A percentile compares a stretch with the other conserved stretches of the same genome.
Conservation (phyloP, 23 tunicate species). For the Ascidia mentula region DNA sequence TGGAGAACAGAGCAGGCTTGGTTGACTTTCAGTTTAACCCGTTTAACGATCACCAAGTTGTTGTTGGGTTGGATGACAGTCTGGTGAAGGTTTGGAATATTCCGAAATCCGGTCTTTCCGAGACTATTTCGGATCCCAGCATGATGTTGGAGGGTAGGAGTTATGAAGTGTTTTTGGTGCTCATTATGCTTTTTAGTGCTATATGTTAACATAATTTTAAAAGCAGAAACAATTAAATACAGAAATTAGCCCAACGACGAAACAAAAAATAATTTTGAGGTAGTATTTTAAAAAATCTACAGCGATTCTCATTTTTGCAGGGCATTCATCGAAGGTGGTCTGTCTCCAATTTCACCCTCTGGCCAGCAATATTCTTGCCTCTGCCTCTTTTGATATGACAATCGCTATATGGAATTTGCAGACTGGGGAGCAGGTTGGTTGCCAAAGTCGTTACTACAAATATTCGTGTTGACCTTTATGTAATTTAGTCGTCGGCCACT, state of each 20-base stretch:
- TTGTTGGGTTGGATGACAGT: constrained; percentile 63
- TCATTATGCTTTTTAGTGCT: too few relatives aligned
- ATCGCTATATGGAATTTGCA: constrained; percentile 57
- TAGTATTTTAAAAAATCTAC: too few relatives aligned
- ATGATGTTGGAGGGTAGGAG: constrained; percentile 41
- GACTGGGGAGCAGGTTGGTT: constrained; percentile 45
- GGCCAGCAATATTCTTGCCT: constrained; percentile 60
- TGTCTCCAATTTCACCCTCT: constrained; percentile 72
- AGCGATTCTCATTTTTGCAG: constrained; percentile 21
- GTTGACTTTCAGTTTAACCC: constrained; percentile 83
- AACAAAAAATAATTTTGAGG: too few relatives aligned
- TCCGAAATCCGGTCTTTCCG: constrained; percentile 37
- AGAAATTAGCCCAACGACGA: too few relatives aligned
- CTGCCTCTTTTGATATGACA: constrained; percentile 55
- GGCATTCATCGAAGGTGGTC: constrained; percentile 48
- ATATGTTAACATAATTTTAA: too few relatives aligned
- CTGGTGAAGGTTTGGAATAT: constrained; percentile 69
- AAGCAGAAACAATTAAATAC: too few relatives aligned
- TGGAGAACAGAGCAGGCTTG: constrained; percentile 49
- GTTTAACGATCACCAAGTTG: constrained; percentile 49
- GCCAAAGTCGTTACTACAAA: too few relatives aligned
- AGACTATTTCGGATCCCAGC: constrained; percentile 29
- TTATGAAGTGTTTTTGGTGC: too few relatives aligned
- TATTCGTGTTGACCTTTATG: too few relatives aligned
- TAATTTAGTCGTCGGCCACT: too few relatives aligned